phyloP scores from a whole-genome alignment of 2,113 vertebrate genomes.

The Phaethon lepturus region DNA sequence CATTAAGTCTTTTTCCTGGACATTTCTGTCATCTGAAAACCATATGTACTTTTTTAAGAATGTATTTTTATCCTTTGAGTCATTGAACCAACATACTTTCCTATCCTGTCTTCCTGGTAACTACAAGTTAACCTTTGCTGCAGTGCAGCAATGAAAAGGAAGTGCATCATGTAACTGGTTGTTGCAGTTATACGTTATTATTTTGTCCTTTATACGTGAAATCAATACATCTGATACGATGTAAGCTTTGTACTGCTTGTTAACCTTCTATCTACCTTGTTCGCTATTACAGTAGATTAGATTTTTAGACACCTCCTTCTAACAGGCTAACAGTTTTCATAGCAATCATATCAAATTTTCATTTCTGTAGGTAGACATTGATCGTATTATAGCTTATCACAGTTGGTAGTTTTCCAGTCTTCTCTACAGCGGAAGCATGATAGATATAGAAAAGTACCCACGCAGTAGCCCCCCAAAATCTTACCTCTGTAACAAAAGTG shows the following conservation, averaged over 20 bases:
- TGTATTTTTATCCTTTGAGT: not conserved
- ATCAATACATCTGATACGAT: not conserved
- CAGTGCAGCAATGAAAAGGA: not conserved
- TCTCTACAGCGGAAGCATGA: not conserved
- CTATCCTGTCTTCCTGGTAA: not conserved
- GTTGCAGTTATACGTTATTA: not conserved
- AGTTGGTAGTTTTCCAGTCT: not conserved
- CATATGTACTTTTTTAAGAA: not conserved
- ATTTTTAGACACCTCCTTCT: not conserved
- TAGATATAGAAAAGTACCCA: not conserved
- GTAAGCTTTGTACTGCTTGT: not conserved
- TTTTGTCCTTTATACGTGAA: not conserved
- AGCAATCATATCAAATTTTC: not conserved
- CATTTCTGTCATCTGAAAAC: constrained; percentile 1
- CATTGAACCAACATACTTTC: not conserved
- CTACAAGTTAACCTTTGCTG: not conserved
- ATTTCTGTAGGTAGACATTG: not conserved
- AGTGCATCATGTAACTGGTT: not conserved
- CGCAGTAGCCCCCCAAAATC: not conserved
- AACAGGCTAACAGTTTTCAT: not conserved
- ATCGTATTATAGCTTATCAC: not conserved
- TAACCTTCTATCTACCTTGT: not conserved
- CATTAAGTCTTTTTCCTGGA: not conserved
- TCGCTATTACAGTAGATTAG: not conserved
- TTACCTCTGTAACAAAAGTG: not conserved